Base-by-base conservation (phyloP, 2,888 invertebrate genomes). In the Platerodrilus igneus region DNA sequence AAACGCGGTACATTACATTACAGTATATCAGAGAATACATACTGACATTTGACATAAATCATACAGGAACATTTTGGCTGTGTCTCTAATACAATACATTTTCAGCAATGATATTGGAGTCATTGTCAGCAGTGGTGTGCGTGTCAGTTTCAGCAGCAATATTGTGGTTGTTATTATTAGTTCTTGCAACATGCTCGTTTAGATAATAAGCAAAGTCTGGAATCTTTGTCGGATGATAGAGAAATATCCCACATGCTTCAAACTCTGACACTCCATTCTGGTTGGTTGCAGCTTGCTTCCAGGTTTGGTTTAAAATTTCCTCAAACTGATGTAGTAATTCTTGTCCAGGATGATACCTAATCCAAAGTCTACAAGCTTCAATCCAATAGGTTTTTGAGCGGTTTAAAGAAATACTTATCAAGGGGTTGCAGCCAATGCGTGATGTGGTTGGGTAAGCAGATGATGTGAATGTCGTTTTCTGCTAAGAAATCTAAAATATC, bases 391-490 rank as follows among this genome's bases (percentile, higher is more conserved):
- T 13, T 26, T n/a, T 41, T 41, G 11, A 37, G 18, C 21, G 31
- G 27, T 16, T 31, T 41, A 16, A 36, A 36, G 25, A 41, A 41
- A 22, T 19, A 23, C 26, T 9, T 36, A 11, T 41, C 15, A 6
- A 41, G 30, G 20, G 34, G 35, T 29, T 40, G 23, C 7, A 35
- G 26, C 17, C 21, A 34, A 28, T 39, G 22, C 14, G 18, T 35
- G 8, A 22, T 26, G 26, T 36, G 31, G 20, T 21, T 31, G 6
- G 30, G 30, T 13, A 41, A 21, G 16, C 31, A n/a, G n/a, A 41
- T 13, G 11, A 28, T 30, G 23, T 18, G 23, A 37, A 30, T 37
- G 23, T 30, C 13, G 23, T 30, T 37, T 37, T 37, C 30, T 17
- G 30, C 15, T 30, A 30, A 29, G n/a, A 29, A 29, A 29, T 37